A percentile compares a stretch with the other conserved stretches of the same genome.
These are phyloP conservation scores for Cosmia pyralina DNA, from an alignment of 2,888 invertebrate species.

Conservation along the genomic window DNA sequence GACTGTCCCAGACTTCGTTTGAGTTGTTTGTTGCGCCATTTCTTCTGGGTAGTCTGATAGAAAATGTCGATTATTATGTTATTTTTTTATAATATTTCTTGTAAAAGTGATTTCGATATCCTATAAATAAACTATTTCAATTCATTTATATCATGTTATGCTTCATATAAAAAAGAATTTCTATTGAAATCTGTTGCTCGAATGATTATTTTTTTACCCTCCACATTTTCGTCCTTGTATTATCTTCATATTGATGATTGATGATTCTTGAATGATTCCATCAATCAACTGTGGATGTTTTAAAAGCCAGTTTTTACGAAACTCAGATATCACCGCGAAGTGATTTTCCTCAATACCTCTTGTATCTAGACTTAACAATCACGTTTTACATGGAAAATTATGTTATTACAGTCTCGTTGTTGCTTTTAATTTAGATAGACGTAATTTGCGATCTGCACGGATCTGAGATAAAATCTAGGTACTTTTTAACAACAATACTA, in stretches of 20 bases:
- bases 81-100: too few relatives aligned
- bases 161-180: neutral
- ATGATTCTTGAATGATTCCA: neutral
- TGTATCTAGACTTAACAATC: constrained; percentile 39
- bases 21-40: neutral
- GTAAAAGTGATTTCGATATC: too few relatives aligned
- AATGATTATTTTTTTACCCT: neutral
- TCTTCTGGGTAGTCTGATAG: neutral
- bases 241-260: constrained; percentile 5
- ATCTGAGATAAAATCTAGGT: constrained; percentile 28
- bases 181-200: neutral
- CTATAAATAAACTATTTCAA: neutral
- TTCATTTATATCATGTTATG: neutral
- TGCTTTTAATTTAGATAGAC: constrained; percentile 36
- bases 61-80: neutral
- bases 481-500: neutral
- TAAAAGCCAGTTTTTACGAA: constrained; percentile 31
- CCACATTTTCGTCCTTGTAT: neutral
- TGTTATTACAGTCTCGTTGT: constrained; percentile 29
- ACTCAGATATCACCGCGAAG: neutral
- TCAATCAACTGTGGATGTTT: constrained; percentile 3
- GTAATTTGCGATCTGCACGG: constrained; percentile 29
- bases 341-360: constrained; percentile 41
- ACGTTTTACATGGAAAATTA: constrained; percentile 34
- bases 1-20: neutral